Evolutionary conservation across 2,888 invertebrate genomes (phyloP).

Genomic region (Pogonocherus hispidulus): DNA sequence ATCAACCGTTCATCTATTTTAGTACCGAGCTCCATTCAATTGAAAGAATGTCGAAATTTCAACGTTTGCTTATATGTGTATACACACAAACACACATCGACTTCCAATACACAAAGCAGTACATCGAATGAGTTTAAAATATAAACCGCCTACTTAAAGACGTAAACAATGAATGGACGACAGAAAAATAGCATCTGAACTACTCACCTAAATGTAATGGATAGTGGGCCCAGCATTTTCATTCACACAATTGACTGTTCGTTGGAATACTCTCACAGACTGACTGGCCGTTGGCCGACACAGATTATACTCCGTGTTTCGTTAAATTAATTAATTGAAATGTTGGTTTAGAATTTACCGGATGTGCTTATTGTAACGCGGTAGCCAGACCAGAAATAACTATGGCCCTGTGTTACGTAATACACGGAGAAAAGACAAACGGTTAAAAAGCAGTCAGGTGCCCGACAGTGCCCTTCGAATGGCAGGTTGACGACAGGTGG

Average conservation of each 20-base stretch:
- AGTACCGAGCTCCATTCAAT: background rate
- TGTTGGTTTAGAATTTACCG: background rate
- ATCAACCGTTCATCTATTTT: background rate
- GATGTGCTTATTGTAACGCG: conserved; percentile 26
- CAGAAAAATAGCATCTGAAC: conserved; percentile 12
- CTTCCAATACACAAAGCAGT: background rate
- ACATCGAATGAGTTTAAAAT: background rate
- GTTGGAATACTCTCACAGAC: background rate
- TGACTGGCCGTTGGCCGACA: background rate
- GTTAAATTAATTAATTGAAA: conserved; percentile 11
- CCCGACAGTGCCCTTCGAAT: background rate
- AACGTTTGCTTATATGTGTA: background rate
- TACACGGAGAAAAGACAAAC: conserved; percentile 1
- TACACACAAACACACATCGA: conserved; percentile 10
- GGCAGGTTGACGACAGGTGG: conserved; percentile 28
- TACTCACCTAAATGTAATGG: conserved; percentile 30
- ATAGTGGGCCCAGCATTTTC: conserved; percentile 26
- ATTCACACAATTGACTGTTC: conserved; percentile 12
- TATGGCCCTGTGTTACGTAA: conserved; percentile 5
- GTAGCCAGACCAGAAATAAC: conserved; percentile 1
- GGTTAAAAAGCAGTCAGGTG: conserved; percentile 25
- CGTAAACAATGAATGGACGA: conserved; percentile 19
- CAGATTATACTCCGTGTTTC: background rate
- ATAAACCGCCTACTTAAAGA: conserved; percentile 22
- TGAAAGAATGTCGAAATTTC: conserved; percentile 4